Conservation (phyloP, 2,797 vertebrate genomes). For the Phrynocephalus vlangalii region DNA sequence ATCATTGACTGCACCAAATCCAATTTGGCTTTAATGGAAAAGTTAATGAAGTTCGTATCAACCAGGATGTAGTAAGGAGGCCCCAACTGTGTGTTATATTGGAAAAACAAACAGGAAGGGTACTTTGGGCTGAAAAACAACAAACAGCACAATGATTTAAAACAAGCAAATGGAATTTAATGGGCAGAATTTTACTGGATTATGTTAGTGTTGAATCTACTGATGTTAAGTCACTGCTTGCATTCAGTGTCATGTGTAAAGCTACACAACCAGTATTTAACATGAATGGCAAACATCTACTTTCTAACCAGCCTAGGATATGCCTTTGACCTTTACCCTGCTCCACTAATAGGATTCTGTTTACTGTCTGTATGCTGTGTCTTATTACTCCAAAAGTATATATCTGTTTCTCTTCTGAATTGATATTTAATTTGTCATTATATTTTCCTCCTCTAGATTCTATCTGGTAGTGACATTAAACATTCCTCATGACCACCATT, state of each 20-base stretch:
- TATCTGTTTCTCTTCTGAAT: neutral
- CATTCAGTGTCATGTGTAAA: no score
- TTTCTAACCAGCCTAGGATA: no score
- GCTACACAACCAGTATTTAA: no score
- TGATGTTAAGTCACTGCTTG: no score
- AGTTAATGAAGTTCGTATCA: conserved; percentile 99
- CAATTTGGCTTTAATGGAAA: conserved; percentile 98
- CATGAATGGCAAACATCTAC: no score
- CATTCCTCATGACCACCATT: neutral
- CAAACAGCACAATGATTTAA: conserved; percentile 44
- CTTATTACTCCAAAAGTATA: neutral
- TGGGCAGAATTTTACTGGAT: no score
- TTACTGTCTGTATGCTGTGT: neutral
- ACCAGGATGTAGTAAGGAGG: conserved; percentile 96
- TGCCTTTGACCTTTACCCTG: no score
- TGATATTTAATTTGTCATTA: neutral
- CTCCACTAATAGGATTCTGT: no score
- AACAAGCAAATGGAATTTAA: conserved; percentile 13
- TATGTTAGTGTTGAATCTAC: no score
- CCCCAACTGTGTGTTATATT: conserved; percentile 97
- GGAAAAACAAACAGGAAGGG: conserved; percentile 97
- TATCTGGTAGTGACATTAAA: neutral
- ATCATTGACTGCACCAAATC: conserved; percentile 99
- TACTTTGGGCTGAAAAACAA: conserved; percentile 85
- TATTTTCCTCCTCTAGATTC: neutral